A percentile compares a stretch with the other conserved stretches of the same genome.
phyloP scores from a whole-genome alignment of 1,140 invertebrate species.

The Pectinophora gossypiella region DNA sequence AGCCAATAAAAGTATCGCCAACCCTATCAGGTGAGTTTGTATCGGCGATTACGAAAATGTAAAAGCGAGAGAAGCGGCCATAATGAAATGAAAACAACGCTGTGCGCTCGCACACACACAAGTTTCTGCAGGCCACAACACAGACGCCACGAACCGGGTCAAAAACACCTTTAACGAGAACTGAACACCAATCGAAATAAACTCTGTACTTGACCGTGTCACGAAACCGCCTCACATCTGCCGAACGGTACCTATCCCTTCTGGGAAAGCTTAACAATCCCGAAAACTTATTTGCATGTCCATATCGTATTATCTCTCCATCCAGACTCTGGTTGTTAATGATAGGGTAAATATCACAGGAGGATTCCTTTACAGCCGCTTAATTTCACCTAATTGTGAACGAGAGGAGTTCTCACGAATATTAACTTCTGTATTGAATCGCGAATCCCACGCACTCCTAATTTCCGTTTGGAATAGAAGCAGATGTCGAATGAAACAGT shows the following conservation, averaged over 20 bases:
- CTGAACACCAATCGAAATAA: constrained; percentile 64
- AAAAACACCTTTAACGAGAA: constrained; percentile 69
- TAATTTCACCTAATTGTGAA: constrained; percentile 68
- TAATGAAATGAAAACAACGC: constrained; percentile 69
- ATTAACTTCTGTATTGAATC: constrained; percentile 52
- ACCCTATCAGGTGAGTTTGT: constrained; percentile 49
- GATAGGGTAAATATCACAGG: constrained; percentile 62
- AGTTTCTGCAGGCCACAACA: constrained; percentile 21
- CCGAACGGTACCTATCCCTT: constrained; percentile 58
- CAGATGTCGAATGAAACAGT: constrained; percentile 49
- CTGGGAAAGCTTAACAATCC: constrained; percentile 66
- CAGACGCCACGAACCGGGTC: constrained; percentile 56
- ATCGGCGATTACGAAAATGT: constrained; percentile 69
- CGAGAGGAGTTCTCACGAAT: constrained; percentile 67
- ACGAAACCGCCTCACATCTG: constrained; percentile 60
- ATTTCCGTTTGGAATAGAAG: constrained; percentile 50
- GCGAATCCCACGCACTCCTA: constrained; percentile 63
- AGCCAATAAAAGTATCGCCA: constrained; percentile 32
- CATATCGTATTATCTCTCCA: constrained; percentile 54
- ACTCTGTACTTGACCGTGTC: constrained; percentile 66
- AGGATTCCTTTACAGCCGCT: constrained; percentile 56
- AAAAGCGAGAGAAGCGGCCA: constrained; percentile 66
- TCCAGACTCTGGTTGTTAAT: constrained; percentile 52
- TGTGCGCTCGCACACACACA: constrained; percentile 39
- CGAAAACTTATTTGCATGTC: constrained; percentile 68